Evolutionary conservation across 2,797 vertebrate genomes (phyloP), one percentile per base, ranked within the genome.

Genomic region (Scarus forsteni): DNA sequence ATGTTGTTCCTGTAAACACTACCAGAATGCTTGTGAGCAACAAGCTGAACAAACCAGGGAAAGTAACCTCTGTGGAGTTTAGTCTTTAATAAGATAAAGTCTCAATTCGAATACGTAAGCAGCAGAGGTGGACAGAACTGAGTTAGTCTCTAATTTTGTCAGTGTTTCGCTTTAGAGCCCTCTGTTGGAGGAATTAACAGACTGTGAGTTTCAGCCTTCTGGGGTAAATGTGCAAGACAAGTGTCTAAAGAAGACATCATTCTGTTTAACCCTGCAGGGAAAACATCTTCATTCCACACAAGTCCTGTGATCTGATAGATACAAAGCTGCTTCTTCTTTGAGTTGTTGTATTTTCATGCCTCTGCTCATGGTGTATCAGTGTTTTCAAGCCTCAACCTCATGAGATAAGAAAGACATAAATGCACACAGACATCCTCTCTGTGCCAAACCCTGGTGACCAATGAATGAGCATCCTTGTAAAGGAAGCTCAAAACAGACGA

Each of bases 381-480:
- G 70, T 55, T 35, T 1, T 19, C 55, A n/a, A 61, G 65, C 64
- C 62, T 57, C 60, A 70, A 73, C 84, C 84, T 88, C 44, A 45
- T 78, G 84, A 87, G 81, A 78, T 72, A 70, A 75, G 68, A 52
- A 46, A 64, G 72, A 75, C 65, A 53, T 64, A 78, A 52, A 80
- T 66, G 58, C 52, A 48, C 58, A 77, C 45, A 83, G 80, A 77
- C 75, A 66, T 79, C 52, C 77, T 77, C 67, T 86, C 77, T 85
- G 67, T 87, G 80, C 75, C 72, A 40, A 48, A 66, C 53, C 79
- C 42, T 51, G 46, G 68, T 76, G 84, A 83, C 83, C 76, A 69
- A 85, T 92, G 84, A 93, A 93, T 89, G 89, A 91, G 77, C 77
- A 83, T 90, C 88, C 81, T 93, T 93, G 90, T 91, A 66, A 84